phyloP scores from a whole-genome alignment of 2,888 invertebrate genomes.

The Sisyra nigra region DNA sequence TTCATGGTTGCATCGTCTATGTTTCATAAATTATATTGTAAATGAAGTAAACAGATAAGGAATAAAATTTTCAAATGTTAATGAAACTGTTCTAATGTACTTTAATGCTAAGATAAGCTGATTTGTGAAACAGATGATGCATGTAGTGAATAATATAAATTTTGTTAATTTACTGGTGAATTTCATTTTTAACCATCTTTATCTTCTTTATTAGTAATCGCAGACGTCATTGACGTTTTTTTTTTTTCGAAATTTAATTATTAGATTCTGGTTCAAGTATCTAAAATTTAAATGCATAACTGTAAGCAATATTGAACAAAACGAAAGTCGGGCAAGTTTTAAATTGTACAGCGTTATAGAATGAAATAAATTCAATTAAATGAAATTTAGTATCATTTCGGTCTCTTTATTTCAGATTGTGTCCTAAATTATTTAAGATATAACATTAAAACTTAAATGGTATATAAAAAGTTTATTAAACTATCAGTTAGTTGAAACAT shows the following conservation, averaged over 20 bases:
- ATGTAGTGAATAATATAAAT: constrained; percentile 4
- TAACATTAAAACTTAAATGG: too few species aligned
- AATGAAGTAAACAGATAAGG: neutral
- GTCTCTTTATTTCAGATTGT: too few species aligned
- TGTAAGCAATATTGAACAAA: too few species aligned
- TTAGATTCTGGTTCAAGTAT: too few species aligned
- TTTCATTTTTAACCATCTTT: neutral
- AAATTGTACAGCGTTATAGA: constrained; percentile 6
- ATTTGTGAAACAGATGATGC: constrained; percentile 4
- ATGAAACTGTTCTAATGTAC: neutral
- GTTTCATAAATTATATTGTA: constrained; percentile 1
- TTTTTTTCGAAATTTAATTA: too few species aligned
- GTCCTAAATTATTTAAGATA: too few species aligned
- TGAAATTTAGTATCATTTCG: too few species aligned
- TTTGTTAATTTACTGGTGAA: constrained; percentile 5
- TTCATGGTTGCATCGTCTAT: constrained; percentile 3
- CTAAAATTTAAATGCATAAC: too few species aligned
- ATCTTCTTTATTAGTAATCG: neutral
- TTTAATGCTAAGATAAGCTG: neutral
- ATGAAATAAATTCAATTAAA: constrained; percentile 5
- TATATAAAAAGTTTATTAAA: too few species aligned
- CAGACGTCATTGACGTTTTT: too few species aligned
- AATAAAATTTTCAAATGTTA: neutral
- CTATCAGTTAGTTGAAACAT: too few species aligned
- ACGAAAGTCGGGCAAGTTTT: constrained; percentile 1